Conservation (phyloP, 2,797 vertebrate species). For the Scyliorhinus canicula region DNA sequence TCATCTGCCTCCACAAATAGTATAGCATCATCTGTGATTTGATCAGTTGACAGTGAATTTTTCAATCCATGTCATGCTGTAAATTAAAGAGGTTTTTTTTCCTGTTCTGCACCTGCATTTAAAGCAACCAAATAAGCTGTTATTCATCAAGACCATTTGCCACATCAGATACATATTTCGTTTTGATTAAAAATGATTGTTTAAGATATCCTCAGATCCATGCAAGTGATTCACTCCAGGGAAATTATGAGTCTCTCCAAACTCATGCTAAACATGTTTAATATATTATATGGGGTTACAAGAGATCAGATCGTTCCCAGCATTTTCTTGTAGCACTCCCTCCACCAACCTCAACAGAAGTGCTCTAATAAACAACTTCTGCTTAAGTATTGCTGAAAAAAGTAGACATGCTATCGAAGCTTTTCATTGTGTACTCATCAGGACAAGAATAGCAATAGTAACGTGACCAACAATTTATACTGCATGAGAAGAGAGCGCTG, state of each 20-base stretch:
- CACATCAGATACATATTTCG: neutral
- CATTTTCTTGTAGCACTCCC: neutral
- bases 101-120: conserved; percentile 50
- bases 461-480: too few relatives aligned
- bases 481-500: too few relatives aligned
- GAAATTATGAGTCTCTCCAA: too few relatives aligned
- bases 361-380: neutral
- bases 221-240: neutral
- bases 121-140: neutral
- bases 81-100: conserved; percentile 39
- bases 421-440: too few relatives aligned
- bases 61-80: neutral
- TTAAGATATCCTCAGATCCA: neutral
- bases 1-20: neutral
- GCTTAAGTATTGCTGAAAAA: neutral
- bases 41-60: neutral
- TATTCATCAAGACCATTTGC: neutral
- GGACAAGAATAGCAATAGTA: too few relatives aligned
- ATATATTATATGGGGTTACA: neutral
- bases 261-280: neutral
- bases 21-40: neutral
- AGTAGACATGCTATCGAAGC: too few relatives aligned
- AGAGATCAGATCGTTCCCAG: neutral
- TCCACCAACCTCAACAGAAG: neutral
- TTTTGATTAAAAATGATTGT: neutral